These are phyloP conservation scores for Slavum lentiscoides DNA, from an alignment of 2,888 invertebrate species.

Conservation along the genomic window DNA sequence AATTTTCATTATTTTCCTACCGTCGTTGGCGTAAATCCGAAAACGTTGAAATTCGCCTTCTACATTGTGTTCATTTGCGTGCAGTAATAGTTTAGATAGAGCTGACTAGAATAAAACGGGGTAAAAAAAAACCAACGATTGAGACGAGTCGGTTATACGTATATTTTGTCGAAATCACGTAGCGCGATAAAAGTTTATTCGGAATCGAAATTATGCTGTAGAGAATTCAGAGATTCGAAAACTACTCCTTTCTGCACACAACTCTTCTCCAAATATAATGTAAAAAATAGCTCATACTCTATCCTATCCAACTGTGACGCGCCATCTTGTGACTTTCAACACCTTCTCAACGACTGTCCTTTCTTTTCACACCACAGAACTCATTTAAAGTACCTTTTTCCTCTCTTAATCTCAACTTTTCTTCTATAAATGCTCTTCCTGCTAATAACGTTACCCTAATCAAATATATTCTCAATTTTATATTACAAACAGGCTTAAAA, in stretches of 20 bases:
- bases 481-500: no score
- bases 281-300: no score
- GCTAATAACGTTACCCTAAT: no score
- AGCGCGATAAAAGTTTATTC: conserved; percentile 5
- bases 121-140: not conserved
- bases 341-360: no score
- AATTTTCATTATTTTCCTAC: not conserved
- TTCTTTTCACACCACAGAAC: no score
- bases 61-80: not conserved
- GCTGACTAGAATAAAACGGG: not conserved
- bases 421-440: no score
- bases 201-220: not conserved
- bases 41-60: not conserved
- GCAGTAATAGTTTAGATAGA: not conserved
- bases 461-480: no score
- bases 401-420: no score
- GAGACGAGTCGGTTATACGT: not conserved
- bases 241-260: not conserved
- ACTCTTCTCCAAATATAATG: not conserved
- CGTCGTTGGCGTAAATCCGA: not conserved
- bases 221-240: not conserved
- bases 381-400: no score
- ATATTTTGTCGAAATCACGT: not conserved
- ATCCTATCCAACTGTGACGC: no score
- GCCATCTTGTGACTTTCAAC: no score